phyloP scores from a whole-genome alignment of 2,113 vertebrate genomes.

The Donacobius atricapilla region DNA sequence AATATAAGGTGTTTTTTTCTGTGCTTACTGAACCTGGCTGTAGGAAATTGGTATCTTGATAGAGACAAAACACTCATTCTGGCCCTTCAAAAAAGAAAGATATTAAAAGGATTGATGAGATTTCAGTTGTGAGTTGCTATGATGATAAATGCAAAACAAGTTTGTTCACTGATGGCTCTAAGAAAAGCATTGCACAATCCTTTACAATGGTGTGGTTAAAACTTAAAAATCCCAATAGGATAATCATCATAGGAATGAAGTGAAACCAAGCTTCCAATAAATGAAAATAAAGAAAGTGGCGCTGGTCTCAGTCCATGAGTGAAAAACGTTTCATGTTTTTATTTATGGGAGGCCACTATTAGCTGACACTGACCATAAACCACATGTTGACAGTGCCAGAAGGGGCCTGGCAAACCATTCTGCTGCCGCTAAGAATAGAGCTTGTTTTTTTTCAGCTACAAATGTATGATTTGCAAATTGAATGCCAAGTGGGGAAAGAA shows the following conservation, averaged over 20 bases:
- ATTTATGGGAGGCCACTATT: slow-evolving; percentile 48
- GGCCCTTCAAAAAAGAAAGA: background rate
- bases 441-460: slow-evolving; percentile 22
- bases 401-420: background rate
- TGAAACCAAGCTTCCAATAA: background rate
- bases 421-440: slow-evolving; percentile 37
- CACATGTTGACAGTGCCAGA: slow-evolving; percentile 48
- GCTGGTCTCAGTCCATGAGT: slow-evolving; percentile 7
- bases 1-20: background rate
- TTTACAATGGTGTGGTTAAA: background rate
- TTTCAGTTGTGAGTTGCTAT: background rate
- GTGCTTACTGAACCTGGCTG: background rate
- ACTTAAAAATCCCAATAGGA: slow-evolving; percentile 3
- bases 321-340: slow-evolving; percentile 16
- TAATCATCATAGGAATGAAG: background rate
- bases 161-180: background rate
- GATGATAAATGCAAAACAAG: slow-evolving; percentile 34
- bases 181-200: slow-evolving; percentile 43
- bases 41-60: background rate
- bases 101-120: background rate
- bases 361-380: slow-evolving; percentile 59
- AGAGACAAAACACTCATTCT: background rate
- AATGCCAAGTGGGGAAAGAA: slow-evolving; percentile 15
- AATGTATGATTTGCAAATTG: slow-evolving; percentile 40
- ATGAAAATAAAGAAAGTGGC: slow-evolving; percentile 32